Percentiles rank a stretch among this genome's conserved stretches.
Conservation (phyloP, 2,888 invertebrate genomes). For the Tenthredo livida region DNA sequence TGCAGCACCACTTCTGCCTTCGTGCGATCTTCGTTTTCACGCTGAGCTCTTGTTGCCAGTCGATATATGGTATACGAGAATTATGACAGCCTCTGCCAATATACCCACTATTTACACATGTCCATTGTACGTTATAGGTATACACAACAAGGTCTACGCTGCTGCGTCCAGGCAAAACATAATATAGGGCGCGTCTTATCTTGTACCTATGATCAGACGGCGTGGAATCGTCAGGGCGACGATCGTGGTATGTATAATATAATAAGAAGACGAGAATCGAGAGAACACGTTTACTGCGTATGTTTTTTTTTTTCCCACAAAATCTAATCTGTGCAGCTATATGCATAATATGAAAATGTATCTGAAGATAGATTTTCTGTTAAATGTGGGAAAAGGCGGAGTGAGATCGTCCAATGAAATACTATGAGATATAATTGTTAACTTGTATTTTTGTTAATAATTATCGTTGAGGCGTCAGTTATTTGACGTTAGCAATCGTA, state of each 20-base stretch:
- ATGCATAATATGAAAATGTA: neutral
- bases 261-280: neutral
- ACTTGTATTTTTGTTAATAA: constrained; percentile 74
- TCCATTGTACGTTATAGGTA: neutral
- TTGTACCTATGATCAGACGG: neutral
- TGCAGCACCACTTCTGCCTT: neutral
- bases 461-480: constrained; percentile 64
- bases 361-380: neutral
- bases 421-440: constrained; percentile 68
- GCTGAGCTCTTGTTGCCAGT: constrained; percentile 7
- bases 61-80: neutral
- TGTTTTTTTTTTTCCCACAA: neutral
- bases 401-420: constrained; percentile 11
- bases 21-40: constrained; percentile 34
- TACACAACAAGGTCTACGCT: neutral
- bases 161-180: neutral
- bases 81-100: constrained; percentile 39
- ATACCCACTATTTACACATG: neutral
- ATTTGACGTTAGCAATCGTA: constrained; percentile 61
- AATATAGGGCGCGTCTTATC: neutral
- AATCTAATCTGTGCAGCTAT: neutral
- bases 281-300: neutral
- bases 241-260: neutral
- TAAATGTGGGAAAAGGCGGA: neutral
- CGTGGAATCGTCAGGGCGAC: neutral